Evolutionary conservation across 2,113 vertebrate genomes (phyloP).

Genomic region (Dasyornis broadbenti): DNA sequence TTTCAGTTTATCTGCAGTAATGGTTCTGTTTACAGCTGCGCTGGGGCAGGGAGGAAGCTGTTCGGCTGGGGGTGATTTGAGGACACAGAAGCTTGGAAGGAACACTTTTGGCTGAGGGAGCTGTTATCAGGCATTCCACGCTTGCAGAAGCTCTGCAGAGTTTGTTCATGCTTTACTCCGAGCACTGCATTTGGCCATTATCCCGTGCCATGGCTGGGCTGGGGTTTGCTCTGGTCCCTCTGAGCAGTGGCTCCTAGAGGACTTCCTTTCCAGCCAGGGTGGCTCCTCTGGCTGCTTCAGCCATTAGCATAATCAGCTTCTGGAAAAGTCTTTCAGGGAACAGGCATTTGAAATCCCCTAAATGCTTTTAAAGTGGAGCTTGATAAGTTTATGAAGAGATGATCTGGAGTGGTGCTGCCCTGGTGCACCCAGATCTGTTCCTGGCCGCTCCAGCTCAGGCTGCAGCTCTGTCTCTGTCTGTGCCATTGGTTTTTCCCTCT

Average conservation of each 20-base stretch:
- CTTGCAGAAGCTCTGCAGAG: constrained; percentile 2
- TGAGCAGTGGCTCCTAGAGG: neutral
- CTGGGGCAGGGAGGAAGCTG: neutral
- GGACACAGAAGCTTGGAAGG: neutral
- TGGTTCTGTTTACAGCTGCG: neutral
- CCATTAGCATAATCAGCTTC: neutral
- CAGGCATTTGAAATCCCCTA: neutral
- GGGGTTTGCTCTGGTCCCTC: accelerated
- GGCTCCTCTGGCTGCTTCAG: constrained; percentile 5
- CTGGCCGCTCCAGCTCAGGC: neutral
- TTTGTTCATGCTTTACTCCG: neutral
- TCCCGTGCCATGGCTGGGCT: neutral
- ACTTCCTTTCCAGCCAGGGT: neutral
- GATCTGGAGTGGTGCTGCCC: neutral
- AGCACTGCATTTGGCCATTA: neutral
- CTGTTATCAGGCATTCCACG: neutral
- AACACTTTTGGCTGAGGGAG: neutral
- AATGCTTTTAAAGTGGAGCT: neutral
- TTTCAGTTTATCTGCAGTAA: neutral
- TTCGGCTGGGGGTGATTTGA: neutral
- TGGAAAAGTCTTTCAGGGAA: neutral
- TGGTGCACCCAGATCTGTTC: neutral
- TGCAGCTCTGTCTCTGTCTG: neutral
- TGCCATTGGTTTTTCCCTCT: neutral
- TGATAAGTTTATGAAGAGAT: neutral